Evolutionary conservation across 2,888 invertebrate genomes (phyloP).

Genomic region (Aethes cnicana): DNA sequence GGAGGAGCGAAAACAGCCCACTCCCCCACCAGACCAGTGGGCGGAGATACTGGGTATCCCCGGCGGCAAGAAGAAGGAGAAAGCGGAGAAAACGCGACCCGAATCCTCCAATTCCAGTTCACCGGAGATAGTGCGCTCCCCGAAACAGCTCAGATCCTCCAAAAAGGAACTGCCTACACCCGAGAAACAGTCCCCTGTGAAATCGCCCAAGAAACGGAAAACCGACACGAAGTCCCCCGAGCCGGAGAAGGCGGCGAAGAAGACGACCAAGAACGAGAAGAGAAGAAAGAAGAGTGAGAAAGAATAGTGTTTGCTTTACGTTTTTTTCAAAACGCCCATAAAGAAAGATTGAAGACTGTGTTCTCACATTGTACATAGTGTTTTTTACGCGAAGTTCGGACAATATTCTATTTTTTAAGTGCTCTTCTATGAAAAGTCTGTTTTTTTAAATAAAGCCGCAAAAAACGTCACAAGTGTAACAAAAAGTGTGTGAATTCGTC

Average conservation of each 20-base stretch:
- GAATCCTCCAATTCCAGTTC: conserved; percentile 42
- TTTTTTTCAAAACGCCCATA: conserved; percentile 50
- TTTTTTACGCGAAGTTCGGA: neutral
- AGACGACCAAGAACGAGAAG: conserved; percentile 48
- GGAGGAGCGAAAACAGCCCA: conserved; percentile 68
- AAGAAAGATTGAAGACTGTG: conserved; percentile 13
- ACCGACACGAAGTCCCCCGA: conserved; percentile 54
- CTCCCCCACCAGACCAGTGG: conserved; percentile 76
- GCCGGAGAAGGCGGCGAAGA: conserved; percentile 48
- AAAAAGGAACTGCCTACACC: conserved; percentile 55
- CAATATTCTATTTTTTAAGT: too few species aligned
- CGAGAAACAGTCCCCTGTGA: conserved; percentile 55
- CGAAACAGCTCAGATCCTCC: conserved; percentile 64
- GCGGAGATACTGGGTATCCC: conserved; percentile 76
- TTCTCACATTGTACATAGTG: neutral
- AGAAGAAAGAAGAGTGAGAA: conserved; percentile 68
- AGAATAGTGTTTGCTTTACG: conserved; percentile 73
- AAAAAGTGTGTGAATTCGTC: too few species aligned
- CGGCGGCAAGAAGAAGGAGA: conserved; percentile 40
- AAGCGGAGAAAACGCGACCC: conserved; percentile 36
- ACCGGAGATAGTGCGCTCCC: conserved; percentile 53
- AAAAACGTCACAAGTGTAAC: too few species aligned
- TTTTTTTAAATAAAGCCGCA: too few species aligned
- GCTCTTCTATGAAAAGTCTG: too few species aligned
- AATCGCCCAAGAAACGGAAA: conserved; percentile 64